Evolutionary conservation across 2,888 invertebrate genomes (phyloP), one percentile per base, ranked within the genome.

Genomic region (Notodonta ziczac): DNA sequence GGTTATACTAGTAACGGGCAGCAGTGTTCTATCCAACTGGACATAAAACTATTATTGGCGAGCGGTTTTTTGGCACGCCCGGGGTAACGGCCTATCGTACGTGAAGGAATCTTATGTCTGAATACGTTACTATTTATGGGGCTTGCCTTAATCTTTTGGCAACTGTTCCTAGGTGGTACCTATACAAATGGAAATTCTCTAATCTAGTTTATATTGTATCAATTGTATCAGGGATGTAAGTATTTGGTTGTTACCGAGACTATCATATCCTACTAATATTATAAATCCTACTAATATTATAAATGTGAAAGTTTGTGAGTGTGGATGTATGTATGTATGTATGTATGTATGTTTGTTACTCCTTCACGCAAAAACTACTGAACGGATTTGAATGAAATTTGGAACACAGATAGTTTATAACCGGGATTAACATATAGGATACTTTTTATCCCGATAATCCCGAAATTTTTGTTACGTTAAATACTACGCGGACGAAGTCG

Each of bases 31-130:
- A 61, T 56, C 61, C 53, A 66, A 50, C 44, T 44, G 44, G 42
- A 56, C 56, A 57, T 55, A 57, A 57, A 64, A 24, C 56, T 56
- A 70, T 73, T 73, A 70, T 73, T 68, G 65, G 54, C 65, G 59
- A 53, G 59, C 57, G 44, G 52, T 67, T 69, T 70, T 76, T 76
- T 74, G 67, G 74, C 72, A 68, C 70, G 67, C 59, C 51, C 63
- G 64, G 69, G 62, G 66, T 67, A 70, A 74, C 59, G 67, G 57
- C 59, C 63, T 59, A 62, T 60, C 58, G 63, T 66, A 67, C 67
- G 70, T 69, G 70, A 66, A 63, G 65, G 63, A 67, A 76, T 73
- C 67, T 52, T 59, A 56, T 10, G 55, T 50, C 57, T 56, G 57
- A 58, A 63, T 59, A 60, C 39, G 56, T 61, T 63, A 24, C 58